Base-by-base conservation (phyloP, 2,113 vertebrate species). In the Blennius ocellaris region DNA sequence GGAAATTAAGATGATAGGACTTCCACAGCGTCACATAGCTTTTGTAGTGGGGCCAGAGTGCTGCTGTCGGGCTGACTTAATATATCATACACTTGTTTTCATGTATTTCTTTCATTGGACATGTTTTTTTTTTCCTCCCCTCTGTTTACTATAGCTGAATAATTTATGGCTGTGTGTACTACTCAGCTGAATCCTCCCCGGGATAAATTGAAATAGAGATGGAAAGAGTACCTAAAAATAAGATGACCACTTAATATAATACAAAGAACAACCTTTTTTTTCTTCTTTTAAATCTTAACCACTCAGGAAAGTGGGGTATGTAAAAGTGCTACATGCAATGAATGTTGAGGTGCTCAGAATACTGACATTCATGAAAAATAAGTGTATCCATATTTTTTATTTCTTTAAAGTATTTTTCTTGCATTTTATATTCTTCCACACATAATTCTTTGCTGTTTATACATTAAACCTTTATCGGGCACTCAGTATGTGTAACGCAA, bases 81-180 rank as follows among this genome's bases (percentile, higher is more conserved):
- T 76, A 81, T 74, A 65, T 50, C 68, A 73, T 68, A 61, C 41
- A 12, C 63, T 45, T 59, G 61, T 64, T 76, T 78, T 60, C 68
- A 60, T 82, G 83, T 83, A 79, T 63, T 30, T 30, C 21, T 30
- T 30, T 86, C 61, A 66, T 89, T 88, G 21, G 21, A 30, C 21
- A 30, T 30, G 21, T 30, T 30, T 30, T 30, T 80, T 74, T 84
- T 86, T 77, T 58, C 21, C 21, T 4, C 21, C 21, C 21, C 47
- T 66, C 49, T 85, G 85, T 91, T 85, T 83, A 77, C 76, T 48
- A 69, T 71, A 49, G 76, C 70, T 89, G 78, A 85, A 91, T 88
- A 85, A 88, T 89, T 87, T 77, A 89, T 82, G 69, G 38, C 47
- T 39, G 39, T 68, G 49, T 78, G 73, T 57, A n/a, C 52, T 56